Evolutionary conservation across 2,113 vertebrate genomes (phyloP).

Genomic region (Heliornis fulica): DNA sequence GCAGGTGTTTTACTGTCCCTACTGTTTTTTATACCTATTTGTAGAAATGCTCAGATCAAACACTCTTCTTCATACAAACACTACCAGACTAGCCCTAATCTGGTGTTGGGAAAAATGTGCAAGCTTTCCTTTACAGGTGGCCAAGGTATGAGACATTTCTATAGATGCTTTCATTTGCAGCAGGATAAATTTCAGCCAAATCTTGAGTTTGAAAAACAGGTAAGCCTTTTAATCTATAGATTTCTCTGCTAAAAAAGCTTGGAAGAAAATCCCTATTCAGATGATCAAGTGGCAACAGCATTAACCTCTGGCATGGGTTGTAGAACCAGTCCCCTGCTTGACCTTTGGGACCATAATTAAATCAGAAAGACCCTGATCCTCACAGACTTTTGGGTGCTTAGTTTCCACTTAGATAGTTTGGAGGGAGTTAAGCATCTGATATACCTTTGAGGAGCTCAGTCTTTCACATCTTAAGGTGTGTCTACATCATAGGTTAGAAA

Average conservation of each 20-base stretch:
- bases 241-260: background rate
- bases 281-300: background rate
- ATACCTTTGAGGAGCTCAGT: background rate
- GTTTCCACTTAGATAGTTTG: background rate
- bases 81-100: background rate
- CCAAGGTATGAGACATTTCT: background rate
- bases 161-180: background rate
- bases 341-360: background rate
- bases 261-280: background rate
- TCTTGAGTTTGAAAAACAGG: background rate
- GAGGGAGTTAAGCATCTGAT: too few species aligned
- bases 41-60: background rate
- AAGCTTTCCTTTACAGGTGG: background rate
- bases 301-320: fast-evolving
- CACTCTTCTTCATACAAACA: background rate
- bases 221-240: background rate
- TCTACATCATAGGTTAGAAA: background rate
- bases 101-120: background rate
- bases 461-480: background rate
- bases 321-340: background rate
- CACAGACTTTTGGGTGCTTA: background rate
- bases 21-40: background rate
- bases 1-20: background rate
- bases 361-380: background rate
- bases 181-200: background rate